Conservation (phyloP, 1,140 invertebrate genomes). For the Bombus sibiricus region DNA sequence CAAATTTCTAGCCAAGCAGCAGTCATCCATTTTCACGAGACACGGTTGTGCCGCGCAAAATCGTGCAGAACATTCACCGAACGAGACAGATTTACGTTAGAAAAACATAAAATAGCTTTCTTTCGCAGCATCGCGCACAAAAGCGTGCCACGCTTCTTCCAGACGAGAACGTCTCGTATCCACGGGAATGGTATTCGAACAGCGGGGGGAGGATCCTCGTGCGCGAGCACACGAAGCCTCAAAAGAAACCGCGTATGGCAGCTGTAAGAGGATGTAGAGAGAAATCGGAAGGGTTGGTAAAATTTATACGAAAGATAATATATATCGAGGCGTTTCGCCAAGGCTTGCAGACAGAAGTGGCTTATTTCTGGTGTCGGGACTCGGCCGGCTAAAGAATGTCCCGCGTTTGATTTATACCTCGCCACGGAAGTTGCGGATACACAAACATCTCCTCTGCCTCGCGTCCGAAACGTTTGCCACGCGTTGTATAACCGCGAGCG, state of each 20-base stretch:
- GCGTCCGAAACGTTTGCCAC: slow-evolving; percentile 55
- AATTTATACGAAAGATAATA: slow-evolving; percentile 70
- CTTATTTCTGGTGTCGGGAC: slow-evolving; percentile 70
- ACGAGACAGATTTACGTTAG: neutral
- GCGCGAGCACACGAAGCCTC: neutral
- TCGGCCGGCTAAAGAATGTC: slow-evolving; percentile 69
- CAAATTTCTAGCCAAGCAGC: too few relatives aligned
- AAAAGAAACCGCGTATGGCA: slow-evolving; percentile 2
- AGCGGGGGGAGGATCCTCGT: neutral
- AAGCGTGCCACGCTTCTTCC: neutral
- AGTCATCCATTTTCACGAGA: neutral
- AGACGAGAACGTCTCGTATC: neutral
- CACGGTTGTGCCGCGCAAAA: neutral
- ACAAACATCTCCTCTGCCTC: slow-evolving; percentile 58
- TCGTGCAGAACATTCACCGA: neutral
- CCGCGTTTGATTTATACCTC: slow-evolving; percentile 70
- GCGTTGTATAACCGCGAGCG: neutral
- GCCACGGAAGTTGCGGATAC: slow-evolving; percentile 63
- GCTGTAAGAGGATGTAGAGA: slow-evolving; percentile 9
- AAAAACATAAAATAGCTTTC: neutral
- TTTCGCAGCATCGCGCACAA: neutral
- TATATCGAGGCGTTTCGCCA: slow-evolving; percentile 50
- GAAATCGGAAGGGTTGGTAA: slow-evolving; percentile 23
- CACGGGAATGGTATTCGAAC: neutral
- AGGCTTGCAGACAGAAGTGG: slow-evolving; percentile 59